Conservation (phyloP, 2,888 invertebrate genomes). For the Limnephilus rhombicus region DNA sequence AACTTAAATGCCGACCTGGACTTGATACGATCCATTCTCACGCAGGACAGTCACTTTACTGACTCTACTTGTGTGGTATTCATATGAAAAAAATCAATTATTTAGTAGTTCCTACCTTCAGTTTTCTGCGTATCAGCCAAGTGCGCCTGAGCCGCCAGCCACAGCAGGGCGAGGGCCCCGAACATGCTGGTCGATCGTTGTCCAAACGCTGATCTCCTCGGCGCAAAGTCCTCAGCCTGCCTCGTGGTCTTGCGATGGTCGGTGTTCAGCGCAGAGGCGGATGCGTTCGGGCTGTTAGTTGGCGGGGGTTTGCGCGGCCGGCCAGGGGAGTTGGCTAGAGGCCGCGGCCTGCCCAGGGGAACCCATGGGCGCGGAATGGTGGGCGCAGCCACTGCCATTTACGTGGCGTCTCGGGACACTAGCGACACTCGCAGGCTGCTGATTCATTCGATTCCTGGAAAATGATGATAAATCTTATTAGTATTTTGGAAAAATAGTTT, state of each 20-base stretch:
- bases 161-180: constrained; percentile 11
- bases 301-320: constrained; percentile 3
- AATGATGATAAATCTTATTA: neutral
- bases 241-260: constrained; percentile 5
- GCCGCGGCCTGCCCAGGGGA: constrained; percentile 32
- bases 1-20: too few species aligned
- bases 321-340: constrained; percentile 49
- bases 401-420: constrained; percentile 10
- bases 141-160: constrained; percentile 58
- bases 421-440: constrained; percentile 21
- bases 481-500: neutral
- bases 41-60: too few species aligned
- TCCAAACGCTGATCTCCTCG: neutral
- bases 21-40: too few species aligned
- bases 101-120: constrained; percentile 55
- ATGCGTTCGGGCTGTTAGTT: neutral
- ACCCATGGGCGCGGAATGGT: constrained; percentile 36
- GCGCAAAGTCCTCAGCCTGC: neutral
- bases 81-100: too few species aligned
- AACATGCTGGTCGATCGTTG: neutral
- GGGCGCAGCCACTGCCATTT: constrained; percentile 45
- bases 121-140: constrained; percentile 61
- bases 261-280: neutral
- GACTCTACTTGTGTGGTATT: too few species aligned
- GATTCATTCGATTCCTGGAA: constrained; percentile 50